phyloP scores from a whole-genome alignment of 2,113 vertebrate species.

The Varanus komodoensis region DNA sequence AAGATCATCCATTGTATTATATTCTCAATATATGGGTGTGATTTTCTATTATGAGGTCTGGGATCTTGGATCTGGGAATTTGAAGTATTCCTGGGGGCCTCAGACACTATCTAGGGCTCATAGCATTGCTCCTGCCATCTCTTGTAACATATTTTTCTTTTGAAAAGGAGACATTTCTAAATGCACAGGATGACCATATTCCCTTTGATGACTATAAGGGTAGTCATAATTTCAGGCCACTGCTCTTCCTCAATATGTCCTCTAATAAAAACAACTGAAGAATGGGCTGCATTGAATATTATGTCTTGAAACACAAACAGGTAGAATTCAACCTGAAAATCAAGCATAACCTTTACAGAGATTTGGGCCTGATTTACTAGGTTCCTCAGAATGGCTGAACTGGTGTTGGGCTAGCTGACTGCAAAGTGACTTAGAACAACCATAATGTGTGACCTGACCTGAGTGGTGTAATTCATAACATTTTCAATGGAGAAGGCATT shows the following conservation, averaged over 20 bases:
- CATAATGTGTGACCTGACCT: constrained; percentile 8
- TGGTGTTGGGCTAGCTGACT: neutral
- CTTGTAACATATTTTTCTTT: neutral
- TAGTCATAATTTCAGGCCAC: neutral
- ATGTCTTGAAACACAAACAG: neutral
- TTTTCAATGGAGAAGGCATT: constrained; percentile 2
- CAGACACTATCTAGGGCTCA: no score
- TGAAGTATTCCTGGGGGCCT: no score
- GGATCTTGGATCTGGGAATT: no score
- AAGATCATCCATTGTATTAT: no score
- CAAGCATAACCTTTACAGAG: neutral
- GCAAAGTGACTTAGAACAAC: constrained; percentile 6
- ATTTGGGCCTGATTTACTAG: constrained; percentile 23
- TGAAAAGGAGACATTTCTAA: neutral
- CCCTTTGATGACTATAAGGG: neutral
- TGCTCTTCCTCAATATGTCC: neutral
- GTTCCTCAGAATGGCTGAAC: neutral
- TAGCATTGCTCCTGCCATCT: neutral
- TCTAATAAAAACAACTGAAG: neutral
- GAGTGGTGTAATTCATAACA: constrained; percentile 9
- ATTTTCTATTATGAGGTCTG: no score
- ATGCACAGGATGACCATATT: neutral
- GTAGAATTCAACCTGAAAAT: neutral
- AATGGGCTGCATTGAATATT: neutral
- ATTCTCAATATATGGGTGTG: no score